Evolutionary conservation across 2,888 invertebrate species (phyloP).

Genomic region (Melieria crassipennis): DNA sequence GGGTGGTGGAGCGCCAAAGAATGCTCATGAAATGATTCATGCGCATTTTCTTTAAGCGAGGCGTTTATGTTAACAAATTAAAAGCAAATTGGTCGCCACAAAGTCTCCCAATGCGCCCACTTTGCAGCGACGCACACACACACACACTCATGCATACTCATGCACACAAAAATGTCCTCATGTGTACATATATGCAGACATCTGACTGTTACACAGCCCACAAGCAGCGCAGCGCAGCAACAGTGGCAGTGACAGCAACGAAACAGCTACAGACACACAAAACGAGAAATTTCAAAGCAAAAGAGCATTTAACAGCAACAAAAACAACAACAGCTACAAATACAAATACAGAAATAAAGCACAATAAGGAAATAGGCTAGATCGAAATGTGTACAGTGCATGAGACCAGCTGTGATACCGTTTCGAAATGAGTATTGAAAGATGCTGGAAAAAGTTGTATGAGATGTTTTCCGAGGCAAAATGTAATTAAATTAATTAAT

Average conservation of each 20-base stretch:
- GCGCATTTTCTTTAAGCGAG: slow-evolving; percentile 52
- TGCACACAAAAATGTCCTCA: not conserved
- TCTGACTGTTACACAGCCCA: not conserved
- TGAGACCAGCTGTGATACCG: no score
- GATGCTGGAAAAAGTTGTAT: no score
- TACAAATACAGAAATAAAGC: not conserved
- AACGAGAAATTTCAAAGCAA: not conserved
- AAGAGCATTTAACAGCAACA: not conserved
- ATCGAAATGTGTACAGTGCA: no score
- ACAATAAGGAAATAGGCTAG: not conserved
- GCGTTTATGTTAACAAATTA: slow-evolving; percentile 65
- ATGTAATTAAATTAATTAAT: no score
- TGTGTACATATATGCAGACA: slow-evolving; percentile 18
- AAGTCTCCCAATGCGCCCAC: slow-evolving; percentile 46
- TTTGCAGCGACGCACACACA: slow-evolving; percentile 18
- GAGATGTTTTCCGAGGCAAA: no score
- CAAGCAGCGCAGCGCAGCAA: not conserved
- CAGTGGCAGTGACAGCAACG: not conserved
- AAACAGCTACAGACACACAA: not conserved
- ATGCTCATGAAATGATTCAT: slow-evolving; percentile 48
- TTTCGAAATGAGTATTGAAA: no score
- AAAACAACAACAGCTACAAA: not conserved
- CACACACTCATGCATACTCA: slow-evolving; percentile 42
- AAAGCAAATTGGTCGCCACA: slow-evolving; percentile 59
- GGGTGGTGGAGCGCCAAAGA: slow-evolving; percentile 15